These are phyloP conservation scores for Pachyseris speciosa DNA, from an alignment of 64 coral and sea anemone genomes.

Conservation along the genomic window DNA sequence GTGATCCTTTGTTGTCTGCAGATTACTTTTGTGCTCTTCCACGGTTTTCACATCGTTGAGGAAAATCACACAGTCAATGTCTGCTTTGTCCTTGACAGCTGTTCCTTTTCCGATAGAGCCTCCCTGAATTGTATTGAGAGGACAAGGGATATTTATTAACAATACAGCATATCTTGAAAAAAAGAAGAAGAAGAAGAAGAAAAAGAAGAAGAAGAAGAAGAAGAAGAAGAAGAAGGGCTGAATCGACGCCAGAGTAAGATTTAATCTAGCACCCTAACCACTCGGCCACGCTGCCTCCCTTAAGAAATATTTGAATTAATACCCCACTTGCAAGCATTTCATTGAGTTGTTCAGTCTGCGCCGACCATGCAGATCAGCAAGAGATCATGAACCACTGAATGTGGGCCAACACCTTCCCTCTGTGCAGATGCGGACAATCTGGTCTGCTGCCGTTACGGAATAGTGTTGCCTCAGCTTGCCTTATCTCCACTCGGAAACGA, in stretches of 20 bases:
- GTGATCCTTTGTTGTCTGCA: neutral
- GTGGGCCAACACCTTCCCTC: neutral
- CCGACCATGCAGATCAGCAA: neutral
- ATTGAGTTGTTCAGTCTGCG: neutral
- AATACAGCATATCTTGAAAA: neutral
- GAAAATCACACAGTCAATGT: slow-evolving; percentile 59
- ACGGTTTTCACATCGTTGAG: slow-evolving; percentile 21
- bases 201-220: no score
- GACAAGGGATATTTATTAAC: neutral
- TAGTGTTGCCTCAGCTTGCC: no score
- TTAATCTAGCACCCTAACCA: neutral
- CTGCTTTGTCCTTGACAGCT: slow-evolving; percentile 53
- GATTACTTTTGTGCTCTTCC: neutral
- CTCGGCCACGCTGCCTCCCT: neutral
- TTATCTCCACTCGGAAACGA: neutral
- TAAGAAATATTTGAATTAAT: neutral
- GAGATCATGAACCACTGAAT: neutral
- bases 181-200: no score
- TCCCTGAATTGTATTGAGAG: slow-evolving; percentile 21
- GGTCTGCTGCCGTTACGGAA: no score
- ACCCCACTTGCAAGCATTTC: neutral
- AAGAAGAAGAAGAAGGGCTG: no score
- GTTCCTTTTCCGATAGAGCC: slow-evolving; percentile 65
- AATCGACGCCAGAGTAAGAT: no score
- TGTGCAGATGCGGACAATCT: neutral